These are phyloP conservation scores for Fulica atra DNA, from an alignment of 2,113 vertebrate genomes.

Conservation along the genomic window DNA sequence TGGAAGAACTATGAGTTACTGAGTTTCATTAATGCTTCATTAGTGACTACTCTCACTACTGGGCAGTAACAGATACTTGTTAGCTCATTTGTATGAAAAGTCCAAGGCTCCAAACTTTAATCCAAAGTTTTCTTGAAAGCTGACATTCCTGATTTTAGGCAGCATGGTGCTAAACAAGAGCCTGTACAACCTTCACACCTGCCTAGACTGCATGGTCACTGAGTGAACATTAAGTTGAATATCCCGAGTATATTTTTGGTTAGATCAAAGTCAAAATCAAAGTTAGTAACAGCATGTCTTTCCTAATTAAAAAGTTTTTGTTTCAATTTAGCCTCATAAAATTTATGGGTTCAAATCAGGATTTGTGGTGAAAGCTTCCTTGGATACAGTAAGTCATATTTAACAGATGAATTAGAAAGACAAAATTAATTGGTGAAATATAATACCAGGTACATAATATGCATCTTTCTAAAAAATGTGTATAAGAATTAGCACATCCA, in stretches of 20 bases:
- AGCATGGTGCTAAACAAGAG: background rate
- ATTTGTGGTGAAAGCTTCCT: background rate
- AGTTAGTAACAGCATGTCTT: background rate
- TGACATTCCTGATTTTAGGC: background rate
- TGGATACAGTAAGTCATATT: background rate
- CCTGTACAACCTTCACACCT: background rate
- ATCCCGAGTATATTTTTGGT: background rate
- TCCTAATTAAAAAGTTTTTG: background rate
- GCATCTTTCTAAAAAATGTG: background rate
- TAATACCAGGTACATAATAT: background rate
- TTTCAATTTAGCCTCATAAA: background rate
- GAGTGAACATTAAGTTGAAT: background rate
- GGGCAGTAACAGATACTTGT: background rate
- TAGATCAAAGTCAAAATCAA: background rate
- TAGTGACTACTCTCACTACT: background rate
- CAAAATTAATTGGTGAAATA: background rate
- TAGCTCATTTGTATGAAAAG: background rate
- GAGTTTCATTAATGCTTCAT: background rate
- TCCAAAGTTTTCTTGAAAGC: background rate
- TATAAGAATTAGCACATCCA: background rate
- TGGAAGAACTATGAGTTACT: background rate
- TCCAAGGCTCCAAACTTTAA: background rate
- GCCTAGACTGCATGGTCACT: background rate
- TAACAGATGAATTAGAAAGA: background rate
- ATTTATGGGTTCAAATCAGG: background rate